phyloP scores from a whole-genome alignment of 2,113 vertebrate species.

The Engraulis encrasicolus region DNA sequence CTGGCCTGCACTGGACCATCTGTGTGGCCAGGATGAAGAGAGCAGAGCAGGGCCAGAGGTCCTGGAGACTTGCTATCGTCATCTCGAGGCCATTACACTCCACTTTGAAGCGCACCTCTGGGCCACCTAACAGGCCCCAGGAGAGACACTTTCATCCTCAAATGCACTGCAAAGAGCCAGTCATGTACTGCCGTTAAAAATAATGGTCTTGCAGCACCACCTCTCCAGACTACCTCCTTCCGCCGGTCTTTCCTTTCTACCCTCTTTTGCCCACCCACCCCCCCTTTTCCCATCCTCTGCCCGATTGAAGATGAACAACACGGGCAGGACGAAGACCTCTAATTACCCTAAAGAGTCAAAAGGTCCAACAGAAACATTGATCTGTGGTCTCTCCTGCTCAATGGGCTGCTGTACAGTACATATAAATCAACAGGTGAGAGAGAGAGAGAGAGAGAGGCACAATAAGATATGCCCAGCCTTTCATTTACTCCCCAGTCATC shows the following conservation, averaged over 20 bases:
- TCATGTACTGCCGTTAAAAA: not conserved
- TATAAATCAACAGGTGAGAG: not conserved
- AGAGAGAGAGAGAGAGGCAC: not conserved
- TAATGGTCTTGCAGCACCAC: not conserved
- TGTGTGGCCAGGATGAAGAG: not conserved
- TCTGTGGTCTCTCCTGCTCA: not conserved
- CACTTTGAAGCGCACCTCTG: constrained; percentile 20
- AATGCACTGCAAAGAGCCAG: not conserved
- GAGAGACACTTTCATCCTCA: not conserved
- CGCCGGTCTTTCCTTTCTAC: too few species aligned
- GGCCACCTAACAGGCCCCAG: not conserved
- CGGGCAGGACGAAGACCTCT: not conserved
- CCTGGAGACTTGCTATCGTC: constrained; percentile 21
- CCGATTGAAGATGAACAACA: not conserved
- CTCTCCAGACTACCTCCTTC: not conserved
- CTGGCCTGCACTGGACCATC: not conserved
- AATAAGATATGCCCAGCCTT: not conserved
- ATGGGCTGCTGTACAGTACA: not conserved
- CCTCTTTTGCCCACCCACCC: not conserved
- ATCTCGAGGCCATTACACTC: constrained; percentile 24
- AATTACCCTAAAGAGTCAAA: not conserved
- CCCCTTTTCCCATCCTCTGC: not conserved
- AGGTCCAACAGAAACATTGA: not conserved
- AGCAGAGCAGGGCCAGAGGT: not conserved
- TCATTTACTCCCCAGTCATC: not conserved